Conservation (phyloP, 2,113 vertebrate species). For the rabbit (Oryctolagus cuniculus) region DNA sequence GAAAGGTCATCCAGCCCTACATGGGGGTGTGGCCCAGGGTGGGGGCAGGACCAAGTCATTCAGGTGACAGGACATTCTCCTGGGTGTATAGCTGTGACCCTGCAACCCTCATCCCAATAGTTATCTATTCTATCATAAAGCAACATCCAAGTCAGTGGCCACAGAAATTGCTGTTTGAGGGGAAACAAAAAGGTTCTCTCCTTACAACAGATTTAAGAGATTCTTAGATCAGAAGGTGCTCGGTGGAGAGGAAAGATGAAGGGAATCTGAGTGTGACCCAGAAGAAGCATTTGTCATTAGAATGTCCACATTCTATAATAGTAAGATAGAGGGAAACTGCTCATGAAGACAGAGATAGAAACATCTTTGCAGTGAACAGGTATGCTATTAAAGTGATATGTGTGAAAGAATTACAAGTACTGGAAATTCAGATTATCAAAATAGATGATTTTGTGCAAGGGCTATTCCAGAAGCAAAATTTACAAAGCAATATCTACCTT, state of each 20-base stretch:
- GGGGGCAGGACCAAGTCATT: slow-evolving; percentile 67
- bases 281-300: background rate
- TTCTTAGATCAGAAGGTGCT: background rate
- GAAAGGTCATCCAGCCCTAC: slow-evolving; percentile 80
- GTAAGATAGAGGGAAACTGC: background rate
- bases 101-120: background rate
- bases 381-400: background rate
- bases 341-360: background rate
- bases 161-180: background rate
- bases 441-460: background rate
- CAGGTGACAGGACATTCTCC: slow-evolving; percentile 73
- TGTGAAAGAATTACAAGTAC: background rate
- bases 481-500: background rate
- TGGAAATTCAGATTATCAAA: background rate
- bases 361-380: background rate
- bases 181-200: background rate
- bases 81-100: slow-evolving; percentile 63
- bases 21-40: slow-evolving; percentile 80
- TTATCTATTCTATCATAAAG: slow-evolving; percentile 45
- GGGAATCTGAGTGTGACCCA: accelerated
- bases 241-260: background rate
- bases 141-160: background rate
- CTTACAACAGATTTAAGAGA: background rate
- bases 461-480: background rate
- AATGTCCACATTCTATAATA: background rate